These are phyloP conservation scores for Ochlodes sylvanus DNA, from an alignment of 2,888 invertebrate genomes.

Conservation along the genomic window DNA sequence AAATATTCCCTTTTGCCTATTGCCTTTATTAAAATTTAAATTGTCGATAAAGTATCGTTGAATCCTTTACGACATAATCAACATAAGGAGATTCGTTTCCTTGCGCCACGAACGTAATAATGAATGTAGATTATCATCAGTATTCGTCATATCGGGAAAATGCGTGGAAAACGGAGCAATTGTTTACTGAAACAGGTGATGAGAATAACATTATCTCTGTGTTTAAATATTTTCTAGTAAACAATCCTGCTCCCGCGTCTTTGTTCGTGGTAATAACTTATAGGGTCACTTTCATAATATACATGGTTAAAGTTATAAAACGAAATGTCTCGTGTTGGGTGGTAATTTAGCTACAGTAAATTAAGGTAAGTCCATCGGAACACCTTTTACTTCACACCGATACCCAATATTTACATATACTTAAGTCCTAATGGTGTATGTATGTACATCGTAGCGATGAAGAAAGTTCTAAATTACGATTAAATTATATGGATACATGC, in stretches of 20 bases:
- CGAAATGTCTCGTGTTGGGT: too few relatives aligned
- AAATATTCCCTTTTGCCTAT: neutral
- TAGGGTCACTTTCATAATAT: too few relatives aligned
- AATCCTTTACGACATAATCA: conserved; percentile 28
- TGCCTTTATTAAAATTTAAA: conserved; percentile 31
- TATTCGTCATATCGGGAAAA: conserved; percentile 28
- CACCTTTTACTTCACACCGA: too few relatives aligned
- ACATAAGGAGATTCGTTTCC: conserved; percentile 20
- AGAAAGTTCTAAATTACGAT: too few relatives aligned
- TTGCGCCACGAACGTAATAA: conserved; percentile 20
- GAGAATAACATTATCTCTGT: conserved; percentile 27
- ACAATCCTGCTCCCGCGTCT: too few relatives aligned
- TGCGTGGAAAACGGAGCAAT: conserved; percentile 19
- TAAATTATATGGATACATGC: conserved; percentile 13
- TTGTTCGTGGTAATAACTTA: too few relatives aligned
- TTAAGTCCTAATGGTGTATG: too few relatives aligned
- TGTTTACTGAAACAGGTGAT: conserved; percentile 22
- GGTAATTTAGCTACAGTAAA: too few relatives aligned
- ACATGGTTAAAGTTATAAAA: too few relatives aligned
- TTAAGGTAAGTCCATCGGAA: too few relatives aligned
- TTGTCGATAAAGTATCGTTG: conserved; percentile 18
- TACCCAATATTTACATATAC: too few relatives aligned
- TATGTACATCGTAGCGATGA: too few relatives aligned
- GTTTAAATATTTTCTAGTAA: conserved; percentile 1
- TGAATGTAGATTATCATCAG: conserved; percentile 30